Evolutionary conservation across 2,888 invertebrate species (phyloP), one percentile per base, ranked within the genome.

Genomic region (Frankliniella fusca): DNA sequence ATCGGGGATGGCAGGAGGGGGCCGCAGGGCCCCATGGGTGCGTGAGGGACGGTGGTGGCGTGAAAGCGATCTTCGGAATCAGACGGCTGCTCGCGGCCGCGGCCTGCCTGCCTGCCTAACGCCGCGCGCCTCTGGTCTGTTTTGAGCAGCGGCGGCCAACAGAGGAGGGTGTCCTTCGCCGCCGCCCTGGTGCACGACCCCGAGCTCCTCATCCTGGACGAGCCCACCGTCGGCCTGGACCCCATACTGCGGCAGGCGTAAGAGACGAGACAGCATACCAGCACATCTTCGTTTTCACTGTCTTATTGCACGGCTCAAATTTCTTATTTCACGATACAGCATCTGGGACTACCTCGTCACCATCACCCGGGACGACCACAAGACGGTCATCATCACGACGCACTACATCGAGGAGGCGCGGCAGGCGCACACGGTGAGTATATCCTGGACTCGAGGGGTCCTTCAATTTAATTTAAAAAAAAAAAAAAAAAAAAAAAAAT

Each of bases 391-490:
- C 83, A 96, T 97, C 83, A 97, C 97, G 0, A 97, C 97, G 20
- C 97, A 97, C 89, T 97, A 97, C 87, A 97, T 97, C 83, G 97
- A 97, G 87, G 97, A 97, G 89, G 94, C 97, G 5, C 92, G 93
- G 86, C 93, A 94, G 87, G 95, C 95, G 5, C 91, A 94, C 87
- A 92, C 90, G 88, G 95, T 95, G 89, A 90, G 89, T n/a, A 38
- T n/a, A n/a, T n/a, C n/a, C n/a, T n/a, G n/a, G n/a, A n/a, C n/a
- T n/a, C n/a, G n/a, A n/a, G n/a, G n/a, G n/a, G n/a, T n/a, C n/a
- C n/a, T n/a, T n/a, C n/a, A n/a, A n/a, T n/a, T n/a, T n/a, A n/a
- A n/a, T n/a, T n/a, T n/a, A n/a, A n/a, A n/a, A n/a, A n/a, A n/a
- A n/a, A n/a, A n/a, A n/a, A n/a, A n/a, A n/a, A n/a, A n/a, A n/a